These are phyloP conservation scores for Chouioia cunea DNA, from an alignment of 2,888 invertebrate genomes.

Conservation along the genomic window DNA sequence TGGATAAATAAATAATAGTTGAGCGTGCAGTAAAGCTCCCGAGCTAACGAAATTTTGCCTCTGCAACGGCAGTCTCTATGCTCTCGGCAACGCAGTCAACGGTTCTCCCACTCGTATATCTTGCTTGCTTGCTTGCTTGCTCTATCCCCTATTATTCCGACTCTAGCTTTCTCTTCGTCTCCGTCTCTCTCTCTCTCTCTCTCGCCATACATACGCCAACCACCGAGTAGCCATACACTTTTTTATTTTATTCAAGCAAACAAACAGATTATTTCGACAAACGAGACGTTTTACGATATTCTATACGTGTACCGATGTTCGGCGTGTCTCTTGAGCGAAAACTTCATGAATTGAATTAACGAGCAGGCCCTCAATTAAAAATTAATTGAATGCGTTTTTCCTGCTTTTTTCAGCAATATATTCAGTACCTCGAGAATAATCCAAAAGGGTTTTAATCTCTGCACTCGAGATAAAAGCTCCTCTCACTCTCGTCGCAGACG, in stretches of 20 bases:
- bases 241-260: too few species aligned
- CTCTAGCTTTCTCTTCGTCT: too few species aligned
- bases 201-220: too few species aligned
- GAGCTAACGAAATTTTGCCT: slow-evolving; percentile 21
- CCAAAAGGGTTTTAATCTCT: not conserved
- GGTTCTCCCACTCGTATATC: not conserved
- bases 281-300: too few species aligned
- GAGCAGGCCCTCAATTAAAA: not conserved
- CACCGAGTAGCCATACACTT: too few species aligned
- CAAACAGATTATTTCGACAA: too few species aligned
- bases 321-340: too few species aligned
- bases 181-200: too few species aligned
- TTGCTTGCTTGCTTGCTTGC: not conserved
- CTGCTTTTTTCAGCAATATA: too few species aligned
- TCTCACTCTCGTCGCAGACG: not conserved
- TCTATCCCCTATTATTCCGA: slow-evolving; percentile 10
- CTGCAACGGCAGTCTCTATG: not conserved
- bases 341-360: too few species aligned
- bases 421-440: not conserved
- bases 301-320: too few species aligned
- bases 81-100: slow-evolving; percentile 1
- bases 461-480: slow-evolving; percentile 18
- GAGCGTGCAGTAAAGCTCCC: slow-evolving; percentile 16
- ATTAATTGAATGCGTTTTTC: not conserved
- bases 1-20: slow-evolving; percentile 55